Percentiles rank a stretch among this genome's conserved stretches.
Conservation (phyloP, 2,888 invertebrate genomes). For the Xestia sexstrigata region DNA sequence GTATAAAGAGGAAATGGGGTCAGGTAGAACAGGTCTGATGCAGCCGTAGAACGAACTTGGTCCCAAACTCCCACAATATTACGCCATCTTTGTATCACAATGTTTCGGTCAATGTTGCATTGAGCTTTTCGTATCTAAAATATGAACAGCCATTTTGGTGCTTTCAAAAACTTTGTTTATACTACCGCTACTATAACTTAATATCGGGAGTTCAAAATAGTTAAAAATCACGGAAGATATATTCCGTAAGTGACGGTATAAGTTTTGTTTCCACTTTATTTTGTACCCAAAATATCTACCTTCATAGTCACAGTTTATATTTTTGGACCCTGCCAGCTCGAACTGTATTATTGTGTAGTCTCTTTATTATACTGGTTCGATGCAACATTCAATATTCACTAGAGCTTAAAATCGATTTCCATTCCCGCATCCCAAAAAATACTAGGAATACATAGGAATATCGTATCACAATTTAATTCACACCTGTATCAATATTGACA, state of each 20-base stretch:
- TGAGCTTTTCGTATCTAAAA: not conserved
- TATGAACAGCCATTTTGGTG: not conserved
- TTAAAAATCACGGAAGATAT: no score
- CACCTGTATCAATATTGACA: conserved; percentile 6
- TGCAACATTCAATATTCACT: conserved; percentile 35
- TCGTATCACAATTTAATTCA: no score
- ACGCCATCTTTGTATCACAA: not conserved
- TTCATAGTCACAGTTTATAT: not conserved
- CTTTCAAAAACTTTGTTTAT: not conserved
- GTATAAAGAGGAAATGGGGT: not conserved
- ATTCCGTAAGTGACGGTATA: no score
- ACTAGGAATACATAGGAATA: not conserved
- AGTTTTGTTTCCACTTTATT: not conserved
- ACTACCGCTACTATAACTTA: no score
- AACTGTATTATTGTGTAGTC: not conserved
- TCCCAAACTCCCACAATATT: not conserved
- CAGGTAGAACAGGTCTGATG: not conserved
- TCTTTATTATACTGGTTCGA: not conserved
- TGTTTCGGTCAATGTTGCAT: not conserved
- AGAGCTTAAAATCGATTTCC: conserved; percentile 11
- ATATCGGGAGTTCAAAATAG: no score
- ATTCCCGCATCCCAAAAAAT: not conserved
- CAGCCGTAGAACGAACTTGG: not conserved
- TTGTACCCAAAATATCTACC: not conserved
- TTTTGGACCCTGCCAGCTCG: not conserved